phyloP scores from a whole-genome alignment of 2,113 vertebrate genomes.

The Gnathonemus echidnorhynchus region DNA sequence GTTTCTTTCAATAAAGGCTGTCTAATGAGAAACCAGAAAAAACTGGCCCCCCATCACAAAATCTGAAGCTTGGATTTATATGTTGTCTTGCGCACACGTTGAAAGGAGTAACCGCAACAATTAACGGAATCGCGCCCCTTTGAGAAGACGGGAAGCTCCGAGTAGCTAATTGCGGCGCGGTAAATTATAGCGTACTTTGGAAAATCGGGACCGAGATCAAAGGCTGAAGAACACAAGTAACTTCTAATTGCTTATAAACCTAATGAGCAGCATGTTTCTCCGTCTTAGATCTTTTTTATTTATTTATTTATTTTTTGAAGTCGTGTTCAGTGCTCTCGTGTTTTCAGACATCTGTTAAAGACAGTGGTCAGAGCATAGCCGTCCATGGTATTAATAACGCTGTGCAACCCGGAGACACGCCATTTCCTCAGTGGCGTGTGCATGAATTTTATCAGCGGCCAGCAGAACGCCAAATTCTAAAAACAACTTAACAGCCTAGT shows the following conservation, averaged over 20 bases:
- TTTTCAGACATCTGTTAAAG: conserved; percentile 2
- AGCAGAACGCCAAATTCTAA: neutral
- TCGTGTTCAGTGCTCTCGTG: conserved; percentile 8
- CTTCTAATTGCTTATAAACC: conserved; percentile 6
- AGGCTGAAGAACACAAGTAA: conserved; percentile 14
- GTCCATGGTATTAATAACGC: neutral
- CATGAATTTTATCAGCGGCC: neutral
- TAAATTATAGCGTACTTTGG: conserved; percentile 13
- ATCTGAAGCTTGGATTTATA: neutral
- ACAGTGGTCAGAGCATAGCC: conserved; percentile 6
- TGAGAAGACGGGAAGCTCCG: neutral
- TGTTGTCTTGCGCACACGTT: neutral
- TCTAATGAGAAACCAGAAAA: neutral
- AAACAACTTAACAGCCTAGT: neutral
- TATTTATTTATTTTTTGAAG: conserved; percentile 3
- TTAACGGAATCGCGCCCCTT: conserved; percentile 14
- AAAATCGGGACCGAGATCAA: conserved; percentile 24
- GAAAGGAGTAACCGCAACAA: conserved; percentile 5
- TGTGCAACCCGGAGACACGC: neutral
- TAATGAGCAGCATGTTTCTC: conserved; percentile 14
- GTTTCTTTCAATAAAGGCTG: conserved; percentile 3
- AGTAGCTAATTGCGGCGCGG: conserved; percentile 5
- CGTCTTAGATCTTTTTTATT: conserved; percentile 13
- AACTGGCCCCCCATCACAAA: neutral
- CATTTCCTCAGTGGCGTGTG: neutral